Evolutionary conservation across 2,797 vertebrate species (phyloP), one percentile per base, ranked within the genome.

Genomic region (Paratrypauchen microcephalus): DNA sequence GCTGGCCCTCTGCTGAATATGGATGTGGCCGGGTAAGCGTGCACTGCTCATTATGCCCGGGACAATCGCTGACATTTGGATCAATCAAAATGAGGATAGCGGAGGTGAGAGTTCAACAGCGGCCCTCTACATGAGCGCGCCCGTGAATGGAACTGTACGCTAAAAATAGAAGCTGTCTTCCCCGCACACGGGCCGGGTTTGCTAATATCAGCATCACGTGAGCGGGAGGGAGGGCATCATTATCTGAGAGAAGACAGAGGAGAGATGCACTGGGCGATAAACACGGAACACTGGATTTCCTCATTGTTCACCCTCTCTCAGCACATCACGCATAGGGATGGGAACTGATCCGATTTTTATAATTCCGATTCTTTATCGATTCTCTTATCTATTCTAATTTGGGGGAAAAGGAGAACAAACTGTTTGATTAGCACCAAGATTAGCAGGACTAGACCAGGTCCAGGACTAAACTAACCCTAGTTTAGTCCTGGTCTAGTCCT

Each of bases 31-130:
- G 32, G 30, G 9, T 21, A 36, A 36, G 30, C 30, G 30, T 9
- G 6, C 36, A 3, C 36, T 11, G 60, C 36, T 62, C 36, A 45
- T 62, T 62, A 41, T 45, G 36, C 36, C 36, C 18, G 60, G 36
- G 60, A 62, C 60, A 62, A 62, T 62, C 13, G n/a, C 36, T 62
- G 60, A 62, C 60, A 62, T 62, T 62, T 62, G 36, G 36, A 45
- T 36, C 60, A 62, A 62, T 62, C 60, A 41, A 21, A 62, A 62
- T 41, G 32, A 62, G 60, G 45, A 62, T 41, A 62, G n/a, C 60
- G 24, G 60, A 9, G 60, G 21, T 62, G 21, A 23, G n/a, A 21
- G 60, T 39, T 62, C 36, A 62, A 41, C 60, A 62, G 59, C 30
- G 18, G 60, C 60, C 36, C 36, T 62, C 21, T 36, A 62, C 36